Evolutionary conservation across 2,113 vertebrate genomes (phyloP), one percentile per base, ranked within the genome.

Genomic region (Lepus timidus): DNA sequence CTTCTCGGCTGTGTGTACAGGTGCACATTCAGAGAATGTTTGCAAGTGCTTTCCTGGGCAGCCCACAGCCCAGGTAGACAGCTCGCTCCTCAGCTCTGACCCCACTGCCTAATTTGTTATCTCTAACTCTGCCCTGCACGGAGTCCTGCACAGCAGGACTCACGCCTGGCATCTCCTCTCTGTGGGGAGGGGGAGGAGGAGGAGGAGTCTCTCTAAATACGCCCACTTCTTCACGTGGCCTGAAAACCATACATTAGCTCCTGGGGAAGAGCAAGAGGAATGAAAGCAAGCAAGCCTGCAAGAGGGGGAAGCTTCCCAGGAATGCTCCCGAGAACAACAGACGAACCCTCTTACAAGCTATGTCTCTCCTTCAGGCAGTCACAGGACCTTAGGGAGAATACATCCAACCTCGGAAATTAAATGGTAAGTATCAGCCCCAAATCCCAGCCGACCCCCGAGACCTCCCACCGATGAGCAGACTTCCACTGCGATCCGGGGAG

Each of bases 1-100:
- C 49, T 44, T 93, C 81, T 36, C 1, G 1, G 82, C 55, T 36
- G 4, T 0, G 4, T 52, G 0, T 5, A 44, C 44, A 44, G 44
- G 1, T 0, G 3, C 25, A 2, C 22, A 7, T 1, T 16, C 44
- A 51, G 17, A 52, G 17, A 79, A 9, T 1, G 14, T 39, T 7
- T 4, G 2, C 19, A 39, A 27, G 90, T 8, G 14, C 31, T 22
- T 51, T 55, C 87, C 44, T 49, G 22, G 51, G 76, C 31, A n/a
- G 29, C 75, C 20, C 31, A 23, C 0, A 16, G 64, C 61, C 64
- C 49, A 68, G 29, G 20, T 0, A 55, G 27, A 13, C 1, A 19
- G 88, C 9, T 25, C 23, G 55, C 19, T n/a, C 52, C 7, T 19
- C 49, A 44, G 39, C 9, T 22, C 44, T 25, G 31, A n/a, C 22